Conservation (phyloP, 2,797 vertebrate genomes). For the Lepus oiostolus region DNA sequence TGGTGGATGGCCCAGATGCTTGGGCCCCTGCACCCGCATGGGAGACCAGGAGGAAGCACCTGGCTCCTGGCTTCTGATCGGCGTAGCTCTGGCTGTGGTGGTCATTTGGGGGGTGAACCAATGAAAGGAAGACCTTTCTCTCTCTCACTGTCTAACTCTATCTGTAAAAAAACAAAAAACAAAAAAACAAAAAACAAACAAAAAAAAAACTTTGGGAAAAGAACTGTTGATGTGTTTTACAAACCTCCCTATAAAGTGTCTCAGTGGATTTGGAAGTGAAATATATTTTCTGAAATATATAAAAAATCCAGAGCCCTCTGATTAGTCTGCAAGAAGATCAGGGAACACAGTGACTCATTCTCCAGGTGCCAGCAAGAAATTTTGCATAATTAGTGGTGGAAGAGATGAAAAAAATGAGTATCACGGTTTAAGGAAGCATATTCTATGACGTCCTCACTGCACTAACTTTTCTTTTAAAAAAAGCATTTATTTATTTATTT, state of each 20-base stretch:
- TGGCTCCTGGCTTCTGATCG: too few species aligned
- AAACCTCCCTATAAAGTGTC: constrained; percentile 33
- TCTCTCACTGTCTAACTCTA: too few species aligned
- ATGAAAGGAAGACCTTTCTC: too few species aligned
- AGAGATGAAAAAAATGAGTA: neutral
- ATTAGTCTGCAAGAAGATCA: constrained; percentile 17
- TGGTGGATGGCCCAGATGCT: too few species aligned
- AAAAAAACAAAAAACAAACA: neutral
- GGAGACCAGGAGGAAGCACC: too few species aligned
- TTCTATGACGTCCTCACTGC: neutral
- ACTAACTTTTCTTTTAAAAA: neutral
- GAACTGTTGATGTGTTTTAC: neutral
- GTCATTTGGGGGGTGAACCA: too few species aligned
- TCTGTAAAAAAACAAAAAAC: too few species aligned
- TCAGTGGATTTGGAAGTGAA: constrained; percentile 25
- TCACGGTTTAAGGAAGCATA: neutral
- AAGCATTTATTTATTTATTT: too few species aligned
- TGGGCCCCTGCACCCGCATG: too few species aligned
- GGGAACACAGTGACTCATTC: neutral
- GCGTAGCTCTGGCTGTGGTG: too few species aligned
- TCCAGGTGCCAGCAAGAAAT: constrained; percentile 12
- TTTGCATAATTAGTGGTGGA: neutral
- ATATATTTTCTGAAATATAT: neutral
- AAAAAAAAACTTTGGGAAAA: neutral
- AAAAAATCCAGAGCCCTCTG: neutral